Base-by-base conservation (phyloP, 64 coral and sea anemone genomes). In the Porites australiensis region DNA sequence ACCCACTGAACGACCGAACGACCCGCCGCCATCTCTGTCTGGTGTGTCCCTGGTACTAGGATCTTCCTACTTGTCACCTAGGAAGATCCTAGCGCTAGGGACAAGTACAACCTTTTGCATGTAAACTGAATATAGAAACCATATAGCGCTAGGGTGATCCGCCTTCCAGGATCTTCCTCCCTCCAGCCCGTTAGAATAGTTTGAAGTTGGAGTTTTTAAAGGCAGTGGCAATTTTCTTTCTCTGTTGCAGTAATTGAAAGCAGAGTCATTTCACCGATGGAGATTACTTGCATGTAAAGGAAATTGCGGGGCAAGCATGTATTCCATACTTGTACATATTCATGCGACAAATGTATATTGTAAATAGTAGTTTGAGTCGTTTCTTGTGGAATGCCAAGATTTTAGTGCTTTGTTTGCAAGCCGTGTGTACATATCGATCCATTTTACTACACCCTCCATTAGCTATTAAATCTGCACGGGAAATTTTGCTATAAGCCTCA, bases 161-260 rank as follows among this genome's bases (percentile, higher is more conserved):
- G 27, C 27, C 27, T 37, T 37, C 27, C 1, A 37, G 27, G 27
- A 37, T 37, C 27, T 37, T 37, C 27, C 27, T 37, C 27, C 27
- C 27, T 37, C 27, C 27, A 37, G 27, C 27, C 27, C 27, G 0
- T 37, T 37, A 37, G 27, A 37, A 1, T 37, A 37, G 27, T 37
- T 37, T 37, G 27, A 37, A 37, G 27, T 37, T 37, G 27, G 27
- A 37, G 27, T 0, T 37, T 37, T 37, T 37, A 37, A 37, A 37
- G 27, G 27, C 27, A 37, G 27, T 37, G 27, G 27, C 27, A 0
- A 0, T 37, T 15, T 19, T 7, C 8, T 10, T 68, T 69, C 48
- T 51, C 6, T 82, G 67, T 84, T 84, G 3, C 81, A 84, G 81
- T 84, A 48, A 49, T 50, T 12, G 43, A 73, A 50, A 22, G 22